Evolutionary conservation across 1,140 invertebrate genomes (phyloP).

Genomic region (Planococcus citri): DNA sequence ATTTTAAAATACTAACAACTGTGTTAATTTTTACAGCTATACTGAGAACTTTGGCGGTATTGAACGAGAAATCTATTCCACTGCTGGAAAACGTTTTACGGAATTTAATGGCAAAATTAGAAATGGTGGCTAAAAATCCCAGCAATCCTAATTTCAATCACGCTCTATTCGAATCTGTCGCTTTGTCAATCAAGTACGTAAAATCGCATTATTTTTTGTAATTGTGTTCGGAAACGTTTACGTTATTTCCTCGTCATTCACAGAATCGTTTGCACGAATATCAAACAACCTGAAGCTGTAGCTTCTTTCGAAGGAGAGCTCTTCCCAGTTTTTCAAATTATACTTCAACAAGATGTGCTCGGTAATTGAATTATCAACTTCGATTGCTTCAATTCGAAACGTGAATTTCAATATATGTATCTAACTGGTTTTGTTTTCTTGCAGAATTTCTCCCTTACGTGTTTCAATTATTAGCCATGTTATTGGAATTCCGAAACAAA

Average conservation of each 20-base stretch:
- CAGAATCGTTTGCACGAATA: constrained; percentile 71
- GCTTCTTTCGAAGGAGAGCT: constrained; percentile 79
- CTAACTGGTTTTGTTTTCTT: constrained; percentile 29
- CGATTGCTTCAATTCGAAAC: neutral
- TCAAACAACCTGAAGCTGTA: constrained; percentile 51
- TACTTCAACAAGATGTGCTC: constrained; percentile 85
- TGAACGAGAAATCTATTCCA: constrained; percentile 71
- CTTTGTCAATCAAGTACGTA: constrained; percentile 61
- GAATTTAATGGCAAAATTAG: constrained; percentile 70
- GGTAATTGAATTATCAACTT: constrained; percentile 38
- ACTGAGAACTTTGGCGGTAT: constrained; percentile 70
- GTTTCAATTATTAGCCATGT: constrained; percentile 86
- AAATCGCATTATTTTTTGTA: neutral
- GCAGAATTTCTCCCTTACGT: constrained; percentile 94
- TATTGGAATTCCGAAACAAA: constrained; percentile 64
- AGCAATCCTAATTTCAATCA: constrained; percentile 96
- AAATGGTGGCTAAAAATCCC: constrained; percentile 82
- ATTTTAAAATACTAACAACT: neutral
- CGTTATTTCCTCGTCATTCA: neutral
- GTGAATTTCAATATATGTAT: too few relatives aligned
- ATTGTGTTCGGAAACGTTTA: too few relatives aligned
- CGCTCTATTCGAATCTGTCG: constrained; percentile 88
- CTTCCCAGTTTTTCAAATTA: constrained; percentile 86
- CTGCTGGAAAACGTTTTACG: constrained; percentile 64
- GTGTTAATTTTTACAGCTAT: constrained; percentile 47